Evolutionary conservation across 35 echinoderm and acorn worm species (phyloP).

Genomic region (Apostichopus californicus): DNA sequence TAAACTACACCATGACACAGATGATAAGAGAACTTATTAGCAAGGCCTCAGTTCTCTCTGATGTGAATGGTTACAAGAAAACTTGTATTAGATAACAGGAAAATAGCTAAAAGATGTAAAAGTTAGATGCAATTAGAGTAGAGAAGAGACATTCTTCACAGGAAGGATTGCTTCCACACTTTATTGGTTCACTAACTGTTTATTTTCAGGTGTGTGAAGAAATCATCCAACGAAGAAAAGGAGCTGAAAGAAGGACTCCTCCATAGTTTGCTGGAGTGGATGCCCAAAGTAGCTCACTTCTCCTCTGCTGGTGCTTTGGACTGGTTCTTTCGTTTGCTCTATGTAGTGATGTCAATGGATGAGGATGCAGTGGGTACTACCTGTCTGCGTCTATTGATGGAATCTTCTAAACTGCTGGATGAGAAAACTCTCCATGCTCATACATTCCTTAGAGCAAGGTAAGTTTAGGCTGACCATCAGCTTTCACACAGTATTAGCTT

Average conservation of each 20-base stretch:
- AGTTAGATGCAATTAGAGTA: too few relatives aligned
- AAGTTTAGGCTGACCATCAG: neutral
- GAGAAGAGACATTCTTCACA: neutral
- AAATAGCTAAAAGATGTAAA: too few relatives aligned
- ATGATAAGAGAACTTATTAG: too few relatives aligned
- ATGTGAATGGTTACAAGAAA: too few relatives aligned
- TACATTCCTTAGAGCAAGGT: constrained; percentile 81
- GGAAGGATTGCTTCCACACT: neutral
- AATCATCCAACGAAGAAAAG: constrained; percentile 58
- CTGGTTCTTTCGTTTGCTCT: constrained; percentile 86
- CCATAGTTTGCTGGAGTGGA: constrained; percentile 58
- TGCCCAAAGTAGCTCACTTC: constrained; percentile 58
- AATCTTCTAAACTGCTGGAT: constrained; percentile 73
- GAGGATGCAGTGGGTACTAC: constrained; percentile 64
- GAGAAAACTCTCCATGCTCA: constrained; percentile 81
- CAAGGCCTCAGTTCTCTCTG: too few relatives aligned
- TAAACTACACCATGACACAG: too few relatives aligned
- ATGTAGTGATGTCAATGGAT: constrained; percentile 75
- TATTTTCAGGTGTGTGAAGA: constrained; percentile 35
- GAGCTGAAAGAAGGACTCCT: constrained; percentile 61
- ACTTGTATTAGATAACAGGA: too few relatives aligned
- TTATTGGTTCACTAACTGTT: neutral
- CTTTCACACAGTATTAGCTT: too few relatives aligned
- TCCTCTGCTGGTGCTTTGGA: constrained; percentile 81
- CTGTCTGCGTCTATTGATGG: constrained; percentile 76